Evolutionary conservation across 2,113 vertebrate species (phyloP).

Genomic region (Empidonax alnorum): DNA sequence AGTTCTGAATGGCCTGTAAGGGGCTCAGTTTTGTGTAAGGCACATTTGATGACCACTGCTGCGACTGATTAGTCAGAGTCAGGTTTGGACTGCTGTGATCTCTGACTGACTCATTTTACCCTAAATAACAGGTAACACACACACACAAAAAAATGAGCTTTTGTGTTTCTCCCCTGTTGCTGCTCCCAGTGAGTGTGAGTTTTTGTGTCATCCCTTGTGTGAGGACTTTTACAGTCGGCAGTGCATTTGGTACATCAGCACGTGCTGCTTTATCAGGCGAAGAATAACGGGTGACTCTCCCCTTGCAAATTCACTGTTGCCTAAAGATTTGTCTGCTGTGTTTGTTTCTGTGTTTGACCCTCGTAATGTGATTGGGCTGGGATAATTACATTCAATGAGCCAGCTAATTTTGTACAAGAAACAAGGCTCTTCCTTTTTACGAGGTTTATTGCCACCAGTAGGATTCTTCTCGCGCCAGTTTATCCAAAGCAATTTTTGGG

Average conservation of each 20-base stretch:
- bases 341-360: constrained; percentile 26
- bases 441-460: constrained; percentile 35
- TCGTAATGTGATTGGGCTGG: not conserved
- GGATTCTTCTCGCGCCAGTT: not conserved
- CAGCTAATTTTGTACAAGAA: constrained; percentile 39
- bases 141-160: not conserved
- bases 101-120: not conserved
- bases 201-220: not conserved
- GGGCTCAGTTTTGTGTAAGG: not conserved
- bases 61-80: not conserved
- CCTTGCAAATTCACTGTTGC: not conserved
- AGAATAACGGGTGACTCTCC: not conserved
- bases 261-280: not conserved
- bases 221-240: not conserved
- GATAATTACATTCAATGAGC: constrained; percentile 17
- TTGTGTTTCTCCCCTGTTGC: not conserved
- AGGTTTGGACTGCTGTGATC: fast-evolving
- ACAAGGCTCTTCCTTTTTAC: constrained; percentile 2
- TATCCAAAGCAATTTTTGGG: not conserved
- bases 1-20: not conserved
- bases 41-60: not conserved
- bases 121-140: fast-evolving
- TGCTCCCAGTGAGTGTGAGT: not conserved
- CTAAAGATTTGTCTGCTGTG: constrained; percentile 26
- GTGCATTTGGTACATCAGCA: not conserved